Evolutionary conservation across 1,140 invertebrate species (phyloP), one percentile per base, ranked within the genome.

Genomic region (Scaptodrosophila lebanonensis): DNA sequence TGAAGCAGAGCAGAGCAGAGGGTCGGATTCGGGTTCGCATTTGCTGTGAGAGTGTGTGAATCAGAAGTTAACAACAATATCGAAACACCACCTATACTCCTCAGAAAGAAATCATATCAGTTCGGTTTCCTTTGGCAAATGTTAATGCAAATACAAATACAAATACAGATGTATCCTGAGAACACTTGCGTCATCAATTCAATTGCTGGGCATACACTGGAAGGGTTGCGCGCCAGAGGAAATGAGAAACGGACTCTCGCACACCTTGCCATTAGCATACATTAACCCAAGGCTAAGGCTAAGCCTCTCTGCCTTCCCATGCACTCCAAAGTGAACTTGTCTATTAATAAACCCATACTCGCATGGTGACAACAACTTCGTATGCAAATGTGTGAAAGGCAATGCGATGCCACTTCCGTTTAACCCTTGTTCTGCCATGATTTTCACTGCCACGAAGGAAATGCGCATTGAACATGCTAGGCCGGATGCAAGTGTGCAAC

Each of bases 251-350:
- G n/a, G n/a, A n/a, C n/a, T n/a, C n/a, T 33, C 12, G 32, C 32
- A 33, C 32, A 33, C 32, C 32, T 33, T 33, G 32, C 32, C 9
- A 33, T 33, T 33, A 33, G 32, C 32, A 33, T 33, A 33, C 9
- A 33, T 33, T 33, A 33, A n/a, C 32, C 32, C 12, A n/a, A 9
- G 32, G n/a, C n/a, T n/a, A n/a, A n/a, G n/a, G 6, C 32, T n/a
- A 3, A 33, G 8, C 3, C 9, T 33, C 8, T 3, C 32, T 8
- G 32, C 8, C 12, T n/a, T n/a, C n/a, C 8, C 9, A 33, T 3
- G 8, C 32, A 33, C 3, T 2, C 3, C 12, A 13, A 33, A 33
- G 3, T 33, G 32, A 33, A 33, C 32, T 33, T 33, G 32, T 33
- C 12, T 33, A n/a, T 33, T n/a, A n/a, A 13, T n/a, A 9, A n/a